Percentiles rank a stretch among this genome's conserved stretches.
Evolutionary conservation across 2,113 vertebrate species (phyloP).

Genomic region (Gila orcuttii): DNA sequence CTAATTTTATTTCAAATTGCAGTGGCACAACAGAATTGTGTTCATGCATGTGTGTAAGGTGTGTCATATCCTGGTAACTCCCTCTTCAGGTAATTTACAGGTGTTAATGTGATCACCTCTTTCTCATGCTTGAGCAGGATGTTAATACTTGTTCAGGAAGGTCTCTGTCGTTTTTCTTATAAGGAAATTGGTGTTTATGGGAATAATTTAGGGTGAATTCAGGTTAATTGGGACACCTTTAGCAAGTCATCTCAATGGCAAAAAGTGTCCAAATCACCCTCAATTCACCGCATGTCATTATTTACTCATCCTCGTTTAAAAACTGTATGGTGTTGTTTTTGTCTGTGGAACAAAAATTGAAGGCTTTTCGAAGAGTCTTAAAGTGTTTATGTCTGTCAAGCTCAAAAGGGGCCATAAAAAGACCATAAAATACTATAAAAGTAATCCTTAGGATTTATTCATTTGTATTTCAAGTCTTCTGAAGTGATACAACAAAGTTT

Average conservation of each 20-base stretch:
- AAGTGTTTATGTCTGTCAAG: background rate
- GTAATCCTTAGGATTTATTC: background rate
- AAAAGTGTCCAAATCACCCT: too few species aligned
- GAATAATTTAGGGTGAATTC: too few species aligned
- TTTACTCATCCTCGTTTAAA: too few species aligned
- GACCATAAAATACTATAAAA: background rate
- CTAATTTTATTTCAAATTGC: background rate
- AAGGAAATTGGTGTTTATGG: too few species aligned
- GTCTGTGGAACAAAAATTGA: background rate
- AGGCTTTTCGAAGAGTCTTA: background rate
- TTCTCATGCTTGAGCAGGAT: background rate
- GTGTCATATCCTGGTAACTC: slow-evolving; percentile 55
- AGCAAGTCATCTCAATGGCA: too few species aligned
- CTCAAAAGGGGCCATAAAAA: background rate
- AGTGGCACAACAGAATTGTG: background rate
- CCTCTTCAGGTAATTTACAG: slow-evolving; percentile 26
- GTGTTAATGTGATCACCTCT: background rate
- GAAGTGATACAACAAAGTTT: background rate
- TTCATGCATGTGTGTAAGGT: slow-evolving; percentile 34
- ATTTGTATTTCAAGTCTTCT: background rate
- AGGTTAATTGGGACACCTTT: too few species aligned
- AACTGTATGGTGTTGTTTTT: too few species aligned
- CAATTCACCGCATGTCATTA: too few species aligned
- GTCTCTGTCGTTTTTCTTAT: background rate
- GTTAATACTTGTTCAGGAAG: background rate